Conservation (phyloP, 30 jellyfish, hydroid and myxozoan genomes). For the Hydra vulgaris region DNA sequence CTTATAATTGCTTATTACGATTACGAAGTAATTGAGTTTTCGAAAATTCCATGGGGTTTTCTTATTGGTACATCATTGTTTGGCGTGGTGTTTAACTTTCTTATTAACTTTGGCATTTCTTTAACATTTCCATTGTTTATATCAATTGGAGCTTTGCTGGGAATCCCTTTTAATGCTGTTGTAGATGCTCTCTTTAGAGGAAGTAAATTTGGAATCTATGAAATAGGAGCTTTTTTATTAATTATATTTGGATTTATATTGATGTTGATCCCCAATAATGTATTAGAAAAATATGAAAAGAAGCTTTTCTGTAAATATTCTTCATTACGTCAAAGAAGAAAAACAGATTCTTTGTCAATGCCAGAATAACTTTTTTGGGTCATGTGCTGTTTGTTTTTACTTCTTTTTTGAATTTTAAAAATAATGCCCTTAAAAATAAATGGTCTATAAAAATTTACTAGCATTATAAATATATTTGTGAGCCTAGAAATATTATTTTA, state of each 20-base stretch:
- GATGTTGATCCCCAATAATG: constrained; percentile 62
- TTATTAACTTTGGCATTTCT: constrained; percentile 80
- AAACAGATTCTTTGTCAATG: background rate
- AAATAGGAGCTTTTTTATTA: constrained; percentile 56
- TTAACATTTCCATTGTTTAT: constrained; percentile 80
- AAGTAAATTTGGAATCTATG: constrained; percentile 36
- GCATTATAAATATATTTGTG: no score
- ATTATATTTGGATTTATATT: constrained; percentile 61
- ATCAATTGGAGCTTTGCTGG: constrained; percentile 75
- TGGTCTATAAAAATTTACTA: no score
- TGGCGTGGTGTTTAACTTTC: constrained; percentile 50
- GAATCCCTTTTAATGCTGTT: constrained; percentile 73
- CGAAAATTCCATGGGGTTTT: constrained; percentile 59
- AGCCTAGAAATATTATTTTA: no score
- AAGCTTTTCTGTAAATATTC: constrained; percentile 27
- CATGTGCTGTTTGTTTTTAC: no score
- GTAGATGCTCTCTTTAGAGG: constrained; percentile 56
- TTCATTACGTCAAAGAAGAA: background rate
- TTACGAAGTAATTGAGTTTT: constrained; percentile 45
- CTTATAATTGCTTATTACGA: constrained; percentile 40
- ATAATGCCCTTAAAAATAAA: background rate
- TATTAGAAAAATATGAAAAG: constrained; percentile 34
- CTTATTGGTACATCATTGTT: constrained; percentile 52
- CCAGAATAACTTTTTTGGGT: no score
- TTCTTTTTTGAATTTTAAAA: no score